Evolutionary conservation across 2,888 invertebrate genomes (phyloP).

Genomic region (Rosalia funebris): DNA sequence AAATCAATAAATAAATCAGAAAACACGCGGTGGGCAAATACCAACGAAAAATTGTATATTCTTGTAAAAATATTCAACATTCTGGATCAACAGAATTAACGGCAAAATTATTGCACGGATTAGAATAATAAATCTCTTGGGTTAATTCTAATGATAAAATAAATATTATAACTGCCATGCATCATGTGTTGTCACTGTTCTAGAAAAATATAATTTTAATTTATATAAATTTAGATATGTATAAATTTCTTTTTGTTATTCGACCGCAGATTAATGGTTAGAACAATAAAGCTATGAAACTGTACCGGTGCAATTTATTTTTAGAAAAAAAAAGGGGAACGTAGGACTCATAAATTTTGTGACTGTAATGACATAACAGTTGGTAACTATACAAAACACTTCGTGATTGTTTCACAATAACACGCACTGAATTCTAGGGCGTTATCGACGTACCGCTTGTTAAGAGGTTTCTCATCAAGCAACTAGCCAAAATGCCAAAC

Average conservation of each 20-base stretch:
- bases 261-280: not conserved
- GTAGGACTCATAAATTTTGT: slow-evolving; percentile 2
- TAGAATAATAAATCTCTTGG: slow-evolving; percentile 21
- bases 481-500: no score
- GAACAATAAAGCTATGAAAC: slow-evolving; percentile 5
- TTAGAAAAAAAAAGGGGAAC: slow-evolving; percentile 5
- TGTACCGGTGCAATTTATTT: slow-evolving; percentile 5
- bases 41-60: slow-evolving; percentile 8
- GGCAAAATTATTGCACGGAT: slow-evolving; percentile 9
- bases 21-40: slow-evolving; percentile 11
- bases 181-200: slow-evolving; percentile 15
- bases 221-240: slow-evolving; percentile 9
- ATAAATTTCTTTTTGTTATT: slow-evolving; percentile 11
- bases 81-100: slow-evolving; percentile 9
- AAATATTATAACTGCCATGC: slow-evolving; percentile 21
- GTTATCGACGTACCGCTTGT: no score
- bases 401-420: no score
- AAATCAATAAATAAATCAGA: slow-evolving; percentile 21
- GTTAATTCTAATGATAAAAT: slow-evolving; percentile 11
- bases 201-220: slow-evolving; percentile 11
- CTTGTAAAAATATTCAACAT: slow-evolving; percentile 11
- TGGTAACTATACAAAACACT: slow-evolving; percentile 2
- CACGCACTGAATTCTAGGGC: no score
- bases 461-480: no score
- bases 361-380: not conserved